Evolutionary conservation across 1,140 invertebrate species (phyloP).

Genomic region (Drosophila gunungcola): DNA sequence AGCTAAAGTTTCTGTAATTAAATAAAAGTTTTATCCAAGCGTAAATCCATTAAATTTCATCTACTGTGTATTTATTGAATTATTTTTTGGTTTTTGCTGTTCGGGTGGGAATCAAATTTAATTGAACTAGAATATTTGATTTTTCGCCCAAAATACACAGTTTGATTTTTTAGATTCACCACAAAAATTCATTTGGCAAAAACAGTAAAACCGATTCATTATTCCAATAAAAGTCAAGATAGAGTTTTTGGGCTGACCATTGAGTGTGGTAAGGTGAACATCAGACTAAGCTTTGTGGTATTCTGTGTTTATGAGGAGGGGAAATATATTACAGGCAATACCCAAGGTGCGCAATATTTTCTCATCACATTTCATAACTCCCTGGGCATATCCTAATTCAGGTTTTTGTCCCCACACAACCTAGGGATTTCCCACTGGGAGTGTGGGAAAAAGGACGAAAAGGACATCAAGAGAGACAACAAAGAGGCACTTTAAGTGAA

Average conservation of each 20-base stretch:
- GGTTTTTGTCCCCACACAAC: neutral
- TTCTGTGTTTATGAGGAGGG: neutral
- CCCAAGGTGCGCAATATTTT: slow-evolving; percentile 24
- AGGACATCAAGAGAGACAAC: slow-evolving; percentile 39
- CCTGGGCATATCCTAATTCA: slow-evolving; percentile 28
- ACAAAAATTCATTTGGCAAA: slow-evolving; percentile 22
- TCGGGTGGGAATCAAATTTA: slow-evolving; percentile 2
- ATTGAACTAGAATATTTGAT: slow-evolving; percentile 11
- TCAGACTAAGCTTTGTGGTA: slow-evolving; percentile 26
- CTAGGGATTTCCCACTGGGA: neutral
- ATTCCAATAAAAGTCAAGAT: slow-evolving; percentile 30
- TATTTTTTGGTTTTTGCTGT: slow-evolving; percentile 6
- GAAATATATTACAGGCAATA: slow-evolving; percentile 4
- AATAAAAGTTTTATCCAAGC: neutral
- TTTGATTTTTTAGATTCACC: slow-evolving; percentile 14
- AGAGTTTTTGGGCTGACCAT: slow-evolving; percentile 12
- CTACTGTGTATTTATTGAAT: neutral
- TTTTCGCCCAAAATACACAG: neutral
- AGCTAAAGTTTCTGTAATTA: neutral
- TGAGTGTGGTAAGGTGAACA: slow-evolving; percentile 11
- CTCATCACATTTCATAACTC: slow-evolving; percentile 35
- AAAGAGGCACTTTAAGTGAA: slow-evolving; percentile 81
- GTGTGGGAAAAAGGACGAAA: slow-evolving; percentile 11
- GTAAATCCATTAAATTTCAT: neutral
- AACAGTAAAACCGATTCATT: slow-evolving; percentile 34